Conservation (phyloP, 2,113 vertebrate species). For the Chaetodon trifascialis region DNA sequence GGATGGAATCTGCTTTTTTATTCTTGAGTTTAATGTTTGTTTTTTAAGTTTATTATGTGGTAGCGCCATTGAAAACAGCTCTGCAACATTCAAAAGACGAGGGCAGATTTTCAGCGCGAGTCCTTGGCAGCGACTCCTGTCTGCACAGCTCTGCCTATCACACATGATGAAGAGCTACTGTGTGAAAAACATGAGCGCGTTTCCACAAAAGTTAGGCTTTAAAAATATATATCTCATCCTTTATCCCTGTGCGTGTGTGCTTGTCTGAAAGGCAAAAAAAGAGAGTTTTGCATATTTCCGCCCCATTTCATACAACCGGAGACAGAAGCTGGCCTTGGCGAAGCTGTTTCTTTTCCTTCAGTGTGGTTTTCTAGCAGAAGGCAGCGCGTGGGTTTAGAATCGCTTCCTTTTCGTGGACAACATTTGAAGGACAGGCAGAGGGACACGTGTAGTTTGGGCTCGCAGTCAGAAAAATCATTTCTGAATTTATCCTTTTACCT, state of each 20-base stretch:
- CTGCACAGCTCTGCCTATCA: background rate
- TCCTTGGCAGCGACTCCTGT: conserved; percentile 33
- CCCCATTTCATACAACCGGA: conserved; percentile 17
- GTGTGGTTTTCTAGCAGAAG: conserved; percentile 34
- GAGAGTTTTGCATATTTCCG: conserved; percentile 50
- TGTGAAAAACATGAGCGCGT: conserved; percentile 27
- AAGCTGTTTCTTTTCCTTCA: conserved; percentile 10
- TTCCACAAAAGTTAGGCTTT: conserved; percentile 13
- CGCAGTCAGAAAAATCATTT: conserved; percentile 4
- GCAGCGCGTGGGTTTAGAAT: conserved; percentile 51
- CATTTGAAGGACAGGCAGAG: conserved; percentile 31
- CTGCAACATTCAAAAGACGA: conserved; percentile 30
- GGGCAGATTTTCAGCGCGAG: conserved; percentile 17
- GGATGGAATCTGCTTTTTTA: conserved; percentile 1
- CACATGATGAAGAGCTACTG: conserved; percentile 7
- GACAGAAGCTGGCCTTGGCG: conserved; percentile 65
- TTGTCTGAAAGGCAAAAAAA: background rate
- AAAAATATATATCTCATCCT: background rate
- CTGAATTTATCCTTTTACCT: conserved; percentile 4
- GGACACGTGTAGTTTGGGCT: conserved; percentile 21
- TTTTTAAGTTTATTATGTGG: background rate
- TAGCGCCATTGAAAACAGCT: conserved; percentile 29
- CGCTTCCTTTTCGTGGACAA: conserved; percentile 3
- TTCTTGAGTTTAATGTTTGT: conserved; percentile 3
- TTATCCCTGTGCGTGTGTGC: background rate